phyloP scores from a whole-genome alignment of 2,797 vertebrate species.

The Lagorchestes hirsutus region DNA sequence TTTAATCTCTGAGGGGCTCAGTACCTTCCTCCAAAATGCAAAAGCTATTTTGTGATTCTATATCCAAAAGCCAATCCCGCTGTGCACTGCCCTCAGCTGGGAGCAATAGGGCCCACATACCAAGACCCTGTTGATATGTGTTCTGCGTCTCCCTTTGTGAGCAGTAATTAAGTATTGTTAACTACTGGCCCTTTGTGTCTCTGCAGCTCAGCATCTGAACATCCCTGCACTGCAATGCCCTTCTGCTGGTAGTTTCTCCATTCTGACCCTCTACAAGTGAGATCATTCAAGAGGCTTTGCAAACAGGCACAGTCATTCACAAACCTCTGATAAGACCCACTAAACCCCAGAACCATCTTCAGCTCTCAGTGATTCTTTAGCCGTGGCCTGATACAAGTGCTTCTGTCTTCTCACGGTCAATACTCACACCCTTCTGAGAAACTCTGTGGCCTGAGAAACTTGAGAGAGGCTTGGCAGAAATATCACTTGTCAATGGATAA shows the following conservation, averaged over 20 bases:
- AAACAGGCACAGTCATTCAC: neutral
- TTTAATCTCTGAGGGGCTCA: neutral
- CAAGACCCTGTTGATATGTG: neutral
- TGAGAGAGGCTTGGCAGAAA: neutral
- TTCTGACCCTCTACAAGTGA: neutral
- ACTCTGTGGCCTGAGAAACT: neutral
- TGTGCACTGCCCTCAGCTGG: neutral
- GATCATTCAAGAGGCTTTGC: neutral
- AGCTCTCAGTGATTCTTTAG: neutral
- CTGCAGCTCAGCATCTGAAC: neutral
- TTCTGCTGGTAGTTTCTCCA: neutral
- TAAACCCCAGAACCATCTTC: neutral
- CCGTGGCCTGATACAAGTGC: neutral
- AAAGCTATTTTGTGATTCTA: neutral
- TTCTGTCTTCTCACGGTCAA: neutral
- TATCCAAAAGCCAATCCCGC: neutral
- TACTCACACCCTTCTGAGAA: neutral
- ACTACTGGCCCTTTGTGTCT: neutral
- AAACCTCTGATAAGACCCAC: neutral
- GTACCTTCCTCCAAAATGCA: neutral
- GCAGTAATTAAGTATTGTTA: neutral
- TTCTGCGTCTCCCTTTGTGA: neutral
- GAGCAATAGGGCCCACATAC: neutral
- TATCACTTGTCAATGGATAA: neutral
- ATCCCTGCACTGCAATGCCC: neutral